Evolutionary conservation across 1,140 invertebrate genomes (phyloP).

Genomic region (Saccostrea cuccullata): DNA sequence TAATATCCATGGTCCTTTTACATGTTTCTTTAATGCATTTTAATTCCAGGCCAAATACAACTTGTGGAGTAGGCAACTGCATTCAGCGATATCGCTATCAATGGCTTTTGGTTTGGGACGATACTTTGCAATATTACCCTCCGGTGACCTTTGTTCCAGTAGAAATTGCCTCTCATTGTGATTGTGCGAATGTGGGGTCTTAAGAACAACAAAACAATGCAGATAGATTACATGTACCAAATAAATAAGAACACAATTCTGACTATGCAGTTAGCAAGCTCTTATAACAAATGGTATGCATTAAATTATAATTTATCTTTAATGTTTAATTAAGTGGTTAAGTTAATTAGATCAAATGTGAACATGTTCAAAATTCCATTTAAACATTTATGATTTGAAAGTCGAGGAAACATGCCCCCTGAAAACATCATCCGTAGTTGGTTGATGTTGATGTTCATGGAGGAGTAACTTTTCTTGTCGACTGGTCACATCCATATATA

Average conservation of each 20-base stretch:
- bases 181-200: constrained; percentile 64
- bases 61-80: constrained; percentile 58
- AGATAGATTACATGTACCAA: no score
- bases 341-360: no score
- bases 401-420: not conserved
- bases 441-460: not conserved
- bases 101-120: constrained; percentile 66
- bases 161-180: constrained; percentile 65
- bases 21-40: not conserved
- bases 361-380: not conserved
- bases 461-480: not conserved
- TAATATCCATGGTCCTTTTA: no score
- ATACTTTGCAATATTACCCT: constrained; percentile 59
- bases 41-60: constrained; percentile 55
- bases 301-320: no score
- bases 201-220: no score
- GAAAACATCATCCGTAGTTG: not conserved
- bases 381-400: not conserved
- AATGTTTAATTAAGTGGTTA: no score
- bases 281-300: no score
- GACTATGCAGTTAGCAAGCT: no score
- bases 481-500: not conserved
- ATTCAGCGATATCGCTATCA: constrained; percentile 66
- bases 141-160: constrained; percentile 65
- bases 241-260: no score